Percentiles rank a stretch among this genome's conserved stretches.
phyloP scores from a whole-genome alignment of 2,888 invertebrate genomes.

The Amphipyra tragopoginis region DNA sequence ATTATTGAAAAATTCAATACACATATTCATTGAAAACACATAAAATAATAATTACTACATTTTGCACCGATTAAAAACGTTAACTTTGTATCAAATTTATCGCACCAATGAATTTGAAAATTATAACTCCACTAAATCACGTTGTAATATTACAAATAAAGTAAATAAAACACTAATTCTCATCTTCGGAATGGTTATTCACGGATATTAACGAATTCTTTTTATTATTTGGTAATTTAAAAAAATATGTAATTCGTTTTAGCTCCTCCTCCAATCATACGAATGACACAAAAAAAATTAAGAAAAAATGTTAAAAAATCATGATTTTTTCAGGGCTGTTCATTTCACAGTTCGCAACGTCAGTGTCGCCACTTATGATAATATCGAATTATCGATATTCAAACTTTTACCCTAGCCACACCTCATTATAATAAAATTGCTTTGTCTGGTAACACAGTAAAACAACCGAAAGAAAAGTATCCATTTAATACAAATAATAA shows the following conservation, averaged over 20 bases:
- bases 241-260: slow-evolving; percentile 19
- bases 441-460: too few species aligned
- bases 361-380: slow-evolving; percentile 36
- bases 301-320: slow-evolving; percentile 58
- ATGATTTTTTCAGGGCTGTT: slow-evolving; percentile 50
- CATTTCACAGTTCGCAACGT: slow-evolving; percentile 48
- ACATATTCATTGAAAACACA: slow-evolving; percentile 78
- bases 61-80: slow-evolving; percentile 59
- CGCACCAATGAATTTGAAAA: slow-evolving; percentile 59
- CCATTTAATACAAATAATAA: too few species aligned
- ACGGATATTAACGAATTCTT: slow-evolving; percentile 5
- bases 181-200: slow-evolving; percentile 13
- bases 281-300: slow-evolving; percentile 61
- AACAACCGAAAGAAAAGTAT: too few species aligned
- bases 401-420: too few species aligned
- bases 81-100: slow-evolving; percentile 56
- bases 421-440: too few species aligned
- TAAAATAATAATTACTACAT: slow-evolving; percentile 64
- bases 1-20: slow-evolving; percentile 75
- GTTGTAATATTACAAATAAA: slow-evolving; percentile 39
- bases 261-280: slow-evolving; percentile 33
- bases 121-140: slow-evolving; percentile 45
- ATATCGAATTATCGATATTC: not conserved
- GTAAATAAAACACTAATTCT: slow-evolving; percentile 48
- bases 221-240: slow-evolving; percentile 14